phyloP scores from a whole-genome alignment of 2,113 vertebrate species.

The Pandion haliaetus region DNA sequence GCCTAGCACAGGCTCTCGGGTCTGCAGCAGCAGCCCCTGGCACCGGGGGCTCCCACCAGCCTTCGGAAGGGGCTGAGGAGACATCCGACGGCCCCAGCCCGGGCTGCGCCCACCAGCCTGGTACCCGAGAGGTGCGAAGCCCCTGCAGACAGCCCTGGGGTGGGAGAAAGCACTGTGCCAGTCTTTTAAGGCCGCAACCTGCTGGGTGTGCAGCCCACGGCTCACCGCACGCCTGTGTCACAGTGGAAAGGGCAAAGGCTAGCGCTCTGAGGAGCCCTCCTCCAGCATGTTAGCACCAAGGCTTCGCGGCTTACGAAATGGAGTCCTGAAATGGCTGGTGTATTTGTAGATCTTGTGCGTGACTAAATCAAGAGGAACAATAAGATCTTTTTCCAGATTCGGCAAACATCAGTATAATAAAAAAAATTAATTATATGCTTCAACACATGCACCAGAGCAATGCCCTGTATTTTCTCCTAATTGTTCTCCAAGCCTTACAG shows the following conservation, averaged over 20 bases:
- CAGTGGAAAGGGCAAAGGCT: rapidly evolving
- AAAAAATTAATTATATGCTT: conserved; percentile 74
- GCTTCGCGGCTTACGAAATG: background rate
- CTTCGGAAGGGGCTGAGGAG: background rate
- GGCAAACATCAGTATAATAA: conserved; percentile 67
- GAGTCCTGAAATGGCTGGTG: conserved; percentile 22
- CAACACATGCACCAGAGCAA: conserved; percentile 64
- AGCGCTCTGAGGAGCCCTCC: background rate
- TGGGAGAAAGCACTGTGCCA: rapidly evolving
- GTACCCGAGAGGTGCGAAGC: rapidly evolving
- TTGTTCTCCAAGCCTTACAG: conserved; percentile 73
- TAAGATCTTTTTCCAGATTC: conserved; percentile 68
- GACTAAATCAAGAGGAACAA: conserved; percentile 63
- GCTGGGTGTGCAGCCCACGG: rapidly evolving
- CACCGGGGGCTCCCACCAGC: background rate
- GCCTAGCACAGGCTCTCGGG: rapidly evolving
- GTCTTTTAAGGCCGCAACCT: rapidly evolving
- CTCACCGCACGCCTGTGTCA: rapidly evolving
- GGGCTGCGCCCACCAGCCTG: background rate
- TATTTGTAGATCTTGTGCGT: conserved; percentile 11
- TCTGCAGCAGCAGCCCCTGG: background rate
- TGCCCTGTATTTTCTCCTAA: conserved; percentile 75
- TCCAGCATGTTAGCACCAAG: rapidly evolving
- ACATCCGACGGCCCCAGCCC: background rate
- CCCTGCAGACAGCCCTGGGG: background rate